Percentiles rank a stretch among this genome's conserved stretches.
Conservation (phyloP, 2,888 invertebrate species). For the Micoletzkya japonica region DNA sequence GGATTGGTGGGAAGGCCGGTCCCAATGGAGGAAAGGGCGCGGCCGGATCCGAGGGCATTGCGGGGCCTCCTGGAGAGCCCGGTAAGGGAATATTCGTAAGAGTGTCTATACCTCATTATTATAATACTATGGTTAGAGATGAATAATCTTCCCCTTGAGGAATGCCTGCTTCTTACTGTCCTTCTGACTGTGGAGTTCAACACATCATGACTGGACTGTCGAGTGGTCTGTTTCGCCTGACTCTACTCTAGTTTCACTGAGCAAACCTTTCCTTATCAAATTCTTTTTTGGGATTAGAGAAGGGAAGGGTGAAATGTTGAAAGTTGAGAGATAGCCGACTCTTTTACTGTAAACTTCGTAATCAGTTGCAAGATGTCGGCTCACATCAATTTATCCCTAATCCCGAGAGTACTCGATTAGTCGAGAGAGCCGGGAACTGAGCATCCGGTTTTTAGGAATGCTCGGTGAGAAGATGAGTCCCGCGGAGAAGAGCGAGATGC, state of each 20-base stretch:
- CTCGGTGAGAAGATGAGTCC: slow-evolving; percentile 25
- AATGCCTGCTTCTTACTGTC: slow-evolving; percentile 56
- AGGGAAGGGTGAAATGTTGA: too few species aligned
- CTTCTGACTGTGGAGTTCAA: slow-evolving; percentile 58
- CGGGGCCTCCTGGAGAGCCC: slow-evolving; percentile 58
- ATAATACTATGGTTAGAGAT: background rate
- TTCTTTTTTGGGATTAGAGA: too few species aligned
- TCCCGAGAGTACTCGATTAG: too few species aligned
- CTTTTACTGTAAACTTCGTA: too few species aligned
- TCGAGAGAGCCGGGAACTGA: too few species aligned
- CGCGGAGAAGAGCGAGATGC: slow-evolving; percentile 19
- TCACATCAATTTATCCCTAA: too few species aligned
- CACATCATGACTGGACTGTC: slow-evolving; percentile 49
- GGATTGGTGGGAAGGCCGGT: slow-evolving; percentile 52
- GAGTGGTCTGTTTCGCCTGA: too few species aligned
- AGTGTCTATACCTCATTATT: background rate
- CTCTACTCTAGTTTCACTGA: too few species aligned
- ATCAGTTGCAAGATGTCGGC: too few species aligned
- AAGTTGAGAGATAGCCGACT: too few species aligned
- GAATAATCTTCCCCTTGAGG: slow-evolving; percentile 30
- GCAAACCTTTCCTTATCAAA: too few species aligned
- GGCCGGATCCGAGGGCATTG: slow-evolving; percentile 18
- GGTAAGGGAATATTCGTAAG: background rate
- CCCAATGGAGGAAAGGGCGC: slow-evolving; percentile 36
- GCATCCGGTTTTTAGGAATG: slow-evolving; percentile 4